Percentiles rank a stretch among this genome's conserved stretches.
These are phyloP conservation scores for Mormyrus hasselquistii DNA, from an alignment of 2,797 vertebrate genomes.

Conservation along the genomic window DNA sequence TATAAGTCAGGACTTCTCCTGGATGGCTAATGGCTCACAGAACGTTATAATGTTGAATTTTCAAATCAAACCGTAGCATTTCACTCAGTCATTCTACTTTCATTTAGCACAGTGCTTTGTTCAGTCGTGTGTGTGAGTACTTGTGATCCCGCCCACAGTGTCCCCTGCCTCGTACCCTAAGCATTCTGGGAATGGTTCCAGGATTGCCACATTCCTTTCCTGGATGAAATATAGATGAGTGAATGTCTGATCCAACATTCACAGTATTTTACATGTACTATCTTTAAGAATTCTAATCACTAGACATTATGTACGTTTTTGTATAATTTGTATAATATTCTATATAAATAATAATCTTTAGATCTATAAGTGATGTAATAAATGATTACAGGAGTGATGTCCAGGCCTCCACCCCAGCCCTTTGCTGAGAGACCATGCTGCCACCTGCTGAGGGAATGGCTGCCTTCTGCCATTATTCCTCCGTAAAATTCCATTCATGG, in stretches of 20 bases:
- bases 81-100: neutral
- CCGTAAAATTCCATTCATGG: neutral
- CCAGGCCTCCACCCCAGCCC: neutral
- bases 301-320: neutral
- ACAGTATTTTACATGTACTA: neutral
- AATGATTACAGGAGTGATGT: neutral
- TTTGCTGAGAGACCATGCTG: slow-evolving; percentile 30
- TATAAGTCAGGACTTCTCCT: neutral
- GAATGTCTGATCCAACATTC: neutral
- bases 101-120: neutral
- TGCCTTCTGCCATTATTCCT: neutral
- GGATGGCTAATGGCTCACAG: neutral
- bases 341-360: neutral
- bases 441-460: slow-evolving; percentile 43
- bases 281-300: neutral
- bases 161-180: neutral
- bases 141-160: neutral
- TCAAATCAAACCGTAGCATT: neutral
- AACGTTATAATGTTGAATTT: neutral
- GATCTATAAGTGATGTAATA: neutral
- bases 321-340: neutral
- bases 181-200: neutral
- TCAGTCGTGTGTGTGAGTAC: neutral
- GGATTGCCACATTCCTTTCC: neutral
- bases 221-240: neutral